A percentile compares a stretch with the other conserved stretches of the same genome.
phyloP scores from a whole-genome alignment of 2,888 invertebrate species.

The Plusia festucae region DNA sequence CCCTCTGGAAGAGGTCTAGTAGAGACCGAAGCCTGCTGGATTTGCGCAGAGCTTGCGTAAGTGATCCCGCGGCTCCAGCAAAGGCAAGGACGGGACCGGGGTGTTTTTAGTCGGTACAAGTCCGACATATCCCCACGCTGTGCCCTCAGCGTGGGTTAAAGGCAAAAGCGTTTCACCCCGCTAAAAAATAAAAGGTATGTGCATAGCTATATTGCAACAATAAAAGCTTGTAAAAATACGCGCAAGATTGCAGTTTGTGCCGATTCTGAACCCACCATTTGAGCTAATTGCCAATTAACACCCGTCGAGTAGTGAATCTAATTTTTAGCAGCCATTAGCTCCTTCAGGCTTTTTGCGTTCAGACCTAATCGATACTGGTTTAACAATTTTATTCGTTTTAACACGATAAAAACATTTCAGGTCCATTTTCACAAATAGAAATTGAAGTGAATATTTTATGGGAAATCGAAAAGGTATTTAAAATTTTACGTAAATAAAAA shows the following conservation, averaged over 20 bases:
- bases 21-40: too few species aligned
- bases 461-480: too few species aligned
- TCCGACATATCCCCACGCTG: too few species aligned
- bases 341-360: slow-evolving; percentile 45
- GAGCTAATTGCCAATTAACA: slow-evolving; percentile 73
- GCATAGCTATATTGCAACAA: not conserved
- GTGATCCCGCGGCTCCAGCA: too few species aligned
- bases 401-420: slow-evolving; percentile 15
- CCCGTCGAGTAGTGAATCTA: slow-evolving; percentile 62
- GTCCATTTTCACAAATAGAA: slow-evolving; percentile 1
- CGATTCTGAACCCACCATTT: slow-evolving; percentile 50
- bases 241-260: slow-evolving; percentile 38
- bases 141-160: too few species aligned
- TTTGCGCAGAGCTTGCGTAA: too few species aligned
- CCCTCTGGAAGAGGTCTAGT: too few species aligned
- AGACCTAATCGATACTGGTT: slow-evolving; percentile 55
- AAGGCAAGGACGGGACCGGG: too few species aligned
- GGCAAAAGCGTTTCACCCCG: too few species aligned
- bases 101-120: too few species aligned
- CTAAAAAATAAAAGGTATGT: too few species aligned
- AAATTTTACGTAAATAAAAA: too few species aligned
- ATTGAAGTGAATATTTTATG: not conserved
- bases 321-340: slow-evolving; percentile 64
- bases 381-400: slow-evolving; percentile 52
- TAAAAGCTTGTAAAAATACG: slow-evolving; percentile 21